Base-by-base conservation (phyloP, 1,140 invertebrate species). In the Solenopsis fugax region DNA sequence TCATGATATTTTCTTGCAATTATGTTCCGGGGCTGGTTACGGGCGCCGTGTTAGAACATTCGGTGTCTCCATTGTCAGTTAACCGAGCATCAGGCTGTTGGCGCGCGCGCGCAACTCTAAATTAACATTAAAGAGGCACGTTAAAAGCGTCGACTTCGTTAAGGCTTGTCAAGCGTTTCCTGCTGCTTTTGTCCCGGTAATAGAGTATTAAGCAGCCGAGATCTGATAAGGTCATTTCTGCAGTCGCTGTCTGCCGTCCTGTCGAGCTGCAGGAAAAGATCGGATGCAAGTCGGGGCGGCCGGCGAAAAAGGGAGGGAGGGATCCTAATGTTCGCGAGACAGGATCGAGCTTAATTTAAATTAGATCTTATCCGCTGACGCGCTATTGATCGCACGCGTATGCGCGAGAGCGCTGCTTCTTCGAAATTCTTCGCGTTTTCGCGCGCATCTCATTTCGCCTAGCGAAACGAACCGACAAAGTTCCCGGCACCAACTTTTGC, bases 141-240 rank as follows among this genome's bases (percentile, higher is more conserved):
- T 60, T 84, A 90, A 75, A 90, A 90, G 89, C 87, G 72, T 62
- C 89, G 87, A 90, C 89, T 91, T 91, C 87, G 87, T 91, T 88
- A 88, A 88, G 82, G 60, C 87, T 90, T 82, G 78, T 88, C 87
- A 54, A 75, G 45, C 76, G 48, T 76, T 86, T 84, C 58, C 24
- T 81, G 80, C 84, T 88, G 80, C 86, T 88, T 90, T 91, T 90
- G 89, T 90, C 73, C 37, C 48, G 73, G 77, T 90, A 91, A 91
- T 91, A 88, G 89, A 91, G 90, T 91, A 91, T 91, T 90, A 91
- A 91, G 77, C 65, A 86, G 84, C 16, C 45, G 21, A 64, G 72
- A 91, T 91, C 87, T 87, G 89, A 91, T 91, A 90, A 91, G 77
- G 62, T 62, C 76, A 86, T 88, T 90, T 21, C 34, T 76, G 50